These are phyloP conservation scores for Lonchura striata DNA, from an alignment of 2,113 vertebrate genomes.

Conservation along the genomic window DNA sequence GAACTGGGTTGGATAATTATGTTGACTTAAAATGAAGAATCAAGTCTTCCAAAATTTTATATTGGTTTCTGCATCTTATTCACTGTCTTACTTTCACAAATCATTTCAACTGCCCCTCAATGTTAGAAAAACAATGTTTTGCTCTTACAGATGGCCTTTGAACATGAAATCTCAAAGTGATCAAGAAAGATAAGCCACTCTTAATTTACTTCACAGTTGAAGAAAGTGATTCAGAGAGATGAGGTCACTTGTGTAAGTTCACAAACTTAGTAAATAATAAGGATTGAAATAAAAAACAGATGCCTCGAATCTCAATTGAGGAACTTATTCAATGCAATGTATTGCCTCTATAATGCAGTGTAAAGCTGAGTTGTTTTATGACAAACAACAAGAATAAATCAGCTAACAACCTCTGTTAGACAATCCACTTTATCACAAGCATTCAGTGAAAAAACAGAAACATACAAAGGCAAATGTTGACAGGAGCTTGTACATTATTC, in stretches of 20 bases:
- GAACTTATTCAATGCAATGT: not conserved
- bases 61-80: not conserved
- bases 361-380: not conserved
- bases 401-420: not conserved
- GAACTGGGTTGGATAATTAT: not conserved
- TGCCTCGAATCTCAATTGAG: not conserved
- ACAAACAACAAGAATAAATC: not conserved
- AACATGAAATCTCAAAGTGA: constrained; percentile 1
- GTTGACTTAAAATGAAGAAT: not conserved
- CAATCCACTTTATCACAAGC: not conserved
- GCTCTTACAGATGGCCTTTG: not conserved
- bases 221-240: constrained; percentile 19
- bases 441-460: not conserved
- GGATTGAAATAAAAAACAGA: constrained; percentile 12
- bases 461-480: not conserved
- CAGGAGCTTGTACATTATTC: not conserved
- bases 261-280: constrained; percentile 22
- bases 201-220: constrained; percentile 24
- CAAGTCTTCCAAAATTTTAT: not conserved
- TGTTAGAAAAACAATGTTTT: constrained; percentile 29
- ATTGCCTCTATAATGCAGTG: not conserved
- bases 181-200: not conserved
- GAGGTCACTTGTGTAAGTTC: constrained; percentile 7
- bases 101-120: not conserved
- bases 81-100: not conserved